phyloP scores from a whole-genome alignment of 1,140 invertebrate species.

The Stratiolaelaps scimitus region DNA sequence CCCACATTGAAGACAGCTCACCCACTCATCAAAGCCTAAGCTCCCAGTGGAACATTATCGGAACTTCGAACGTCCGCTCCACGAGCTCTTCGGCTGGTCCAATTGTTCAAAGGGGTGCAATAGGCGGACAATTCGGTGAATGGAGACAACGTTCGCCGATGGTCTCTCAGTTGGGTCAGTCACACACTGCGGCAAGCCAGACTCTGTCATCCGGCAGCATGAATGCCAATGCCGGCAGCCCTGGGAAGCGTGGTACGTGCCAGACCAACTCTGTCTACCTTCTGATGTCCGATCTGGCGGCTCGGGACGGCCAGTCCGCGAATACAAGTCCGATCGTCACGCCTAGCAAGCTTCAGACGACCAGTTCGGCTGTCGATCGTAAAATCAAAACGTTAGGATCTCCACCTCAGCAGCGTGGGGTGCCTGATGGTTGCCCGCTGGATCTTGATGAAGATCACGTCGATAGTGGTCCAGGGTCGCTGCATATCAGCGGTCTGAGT shows the following conservation, averaged over 20 bases:
- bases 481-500: too few species aligned
- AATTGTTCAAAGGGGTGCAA: too few species aligned
- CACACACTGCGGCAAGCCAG: constrained; percentile 10
- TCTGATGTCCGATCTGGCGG: constrained; percentile 32
- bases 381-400: not conserved
- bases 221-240: not conserved
- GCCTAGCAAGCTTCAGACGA: too few species aligned
- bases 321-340: too few species aligned
- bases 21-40: not conserved
- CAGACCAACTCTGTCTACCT: constrained; percentile 34
- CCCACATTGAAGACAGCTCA: constrained; percentile 16
- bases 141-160: too few species aligned
- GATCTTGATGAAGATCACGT: constrained; percentile 46
- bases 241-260: constrained; percentile 27
- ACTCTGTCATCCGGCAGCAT: not conserved
- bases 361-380: too few species aligned
- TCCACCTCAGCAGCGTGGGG: constrained; percentile 50
- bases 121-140: too few species aligned
- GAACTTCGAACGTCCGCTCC: not conserved
- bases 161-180: too few species aligned
- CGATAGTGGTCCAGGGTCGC: too few species aligned
- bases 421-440: constrained; percentile 64
- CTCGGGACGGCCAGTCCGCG: too few species aligned
- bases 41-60: constrained; percentile 24
- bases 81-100: not conserved